Percentiles rank a stretch among this genome's conserved stretches.
Evolutionary conservation across 2,888 invertebrate genomes (phyloP).

Genomic region (Capitulum mitella): DNA sequence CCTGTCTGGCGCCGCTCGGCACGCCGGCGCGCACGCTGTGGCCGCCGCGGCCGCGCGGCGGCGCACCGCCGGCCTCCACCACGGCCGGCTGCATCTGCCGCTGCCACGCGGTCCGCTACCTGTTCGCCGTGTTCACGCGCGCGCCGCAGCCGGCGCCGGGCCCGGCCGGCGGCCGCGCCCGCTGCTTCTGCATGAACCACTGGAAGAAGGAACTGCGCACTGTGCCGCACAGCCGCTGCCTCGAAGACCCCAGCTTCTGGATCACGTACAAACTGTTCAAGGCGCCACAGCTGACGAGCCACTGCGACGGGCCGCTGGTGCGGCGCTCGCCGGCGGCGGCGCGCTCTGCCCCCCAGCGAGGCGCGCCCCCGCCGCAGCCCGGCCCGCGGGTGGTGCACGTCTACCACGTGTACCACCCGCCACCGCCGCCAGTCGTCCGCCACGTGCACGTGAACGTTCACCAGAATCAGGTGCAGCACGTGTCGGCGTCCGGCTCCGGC

Average conservation of each 20-base stretch:
- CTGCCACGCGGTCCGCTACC: neutral
- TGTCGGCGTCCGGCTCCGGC: neutral
- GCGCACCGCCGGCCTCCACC: neutral
- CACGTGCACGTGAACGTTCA: conserved; percentile 2
- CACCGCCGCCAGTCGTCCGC: neutral
- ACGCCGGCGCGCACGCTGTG: neutral
- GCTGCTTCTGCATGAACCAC: conserved; percentile 14
- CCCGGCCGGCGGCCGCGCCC: neutral
- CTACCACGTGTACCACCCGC: neutral
- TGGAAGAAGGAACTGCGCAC: neutral
- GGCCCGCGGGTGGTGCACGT: neutral
- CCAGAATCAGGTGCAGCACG: neutral
- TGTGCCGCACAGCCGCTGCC: neutral
- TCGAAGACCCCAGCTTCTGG: neutral
- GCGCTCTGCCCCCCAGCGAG: neutral
- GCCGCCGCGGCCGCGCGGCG: neutral
- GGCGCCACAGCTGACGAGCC: neutral
- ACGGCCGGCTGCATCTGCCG: conserved; percentile 5
- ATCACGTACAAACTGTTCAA: neutral
- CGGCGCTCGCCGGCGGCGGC: neutral
- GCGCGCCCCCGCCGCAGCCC: neutral
- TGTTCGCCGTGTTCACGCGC: neutral
- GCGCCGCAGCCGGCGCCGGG: neutral
- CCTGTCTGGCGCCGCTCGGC: neutral
- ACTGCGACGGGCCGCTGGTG: neutral